phyloP scores from a whole-genome alignment of 2,113 vertebrate species.

The Sylvietta virens region DNA sequence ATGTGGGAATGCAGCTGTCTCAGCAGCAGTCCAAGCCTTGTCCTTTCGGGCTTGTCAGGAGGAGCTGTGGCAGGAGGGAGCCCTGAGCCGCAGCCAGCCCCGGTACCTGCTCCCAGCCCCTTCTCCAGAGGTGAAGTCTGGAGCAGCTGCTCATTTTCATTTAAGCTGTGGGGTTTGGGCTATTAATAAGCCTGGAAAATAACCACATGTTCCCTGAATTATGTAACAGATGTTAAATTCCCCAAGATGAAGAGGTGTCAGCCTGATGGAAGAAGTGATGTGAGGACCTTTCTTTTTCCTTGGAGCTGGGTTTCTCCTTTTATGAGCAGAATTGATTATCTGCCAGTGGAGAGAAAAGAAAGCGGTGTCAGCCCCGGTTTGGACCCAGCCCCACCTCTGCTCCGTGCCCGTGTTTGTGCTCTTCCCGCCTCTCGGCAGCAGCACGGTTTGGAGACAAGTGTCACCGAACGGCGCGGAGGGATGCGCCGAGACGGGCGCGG shows the following conservation, averaged over 20 bases:
- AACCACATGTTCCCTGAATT: conserved; percentile 42
- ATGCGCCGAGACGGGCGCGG: background rate
- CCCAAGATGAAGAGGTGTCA: conserved; percentile 46
- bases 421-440: background rate
- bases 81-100: background rate
- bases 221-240: conserved; percentile 52
- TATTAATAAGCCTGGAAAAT: conserved; percentile 59
- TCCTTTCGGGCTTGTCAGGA: background rate
- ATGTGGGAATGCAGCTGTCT: background rate
- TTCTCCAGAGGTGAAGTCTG: conserved; percentile 40
- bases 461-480: background rate
- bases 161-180: background rate
- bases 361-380: background rate
- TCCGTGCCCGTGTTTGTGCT: background rate
- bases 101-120: conserved; percentile 12
- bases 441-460: background rate
- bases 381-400: background rate
- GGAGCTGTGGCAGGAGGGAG: background rate
- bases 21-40: background rate
- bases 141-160: conserved; percentile 48
- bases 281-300: conserved; percentile 2
- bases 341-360: background rate
- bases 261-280: conserved; percentile 54
- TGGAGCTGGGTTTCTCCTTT: background rate
- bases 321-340: background rate